Evolutionary conservation across 1,140 invertebrate species (phyloP), one percentile per base, ranked within the genome.

Genomic region (Sitobion miscanthi): DNA sequence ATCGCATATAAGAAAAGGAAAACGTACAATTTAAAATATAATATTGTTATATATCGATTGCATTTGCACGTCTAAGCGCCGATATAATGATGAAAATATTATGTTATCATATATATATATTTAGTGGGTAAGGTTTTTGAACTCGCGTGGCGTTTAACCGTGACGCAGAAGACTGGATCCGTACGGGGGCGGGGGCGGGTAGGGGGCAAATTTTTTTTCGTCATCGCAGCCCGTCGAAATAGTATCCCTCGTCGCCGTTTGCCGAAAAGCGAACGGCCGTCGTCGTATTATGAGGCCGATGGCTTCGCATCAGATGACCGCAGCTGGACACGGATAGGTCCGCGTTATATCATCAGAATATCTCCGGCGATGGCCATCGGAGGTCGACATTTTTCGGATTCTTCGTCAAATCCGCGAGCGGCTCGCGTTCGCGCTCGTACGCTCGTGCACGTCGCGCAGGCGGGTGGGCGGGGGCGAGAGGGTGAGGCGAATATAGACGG

Each of bases 331-430:
- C 14, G 21, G 11, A 69, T n/a, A 69, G 11, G 14, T 69, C 11
- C 30, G 62, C 62, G 11, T n/a, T n/a, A n/a, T 77, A 77, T n/a
- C n/a, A 52, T 77, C 5, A 54, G 20, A 69, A 30, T 35, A 42
- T n/a, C 35, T 38, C 35, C 83, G 83, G n/a, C 17, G 49, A 52
- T 42, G 87, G 52, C 35, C 38, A 21, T 52, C 45, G 90, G 62
- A n/a, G 90, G n/a, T 83, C 45, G 90, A 83, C 90, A 92, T 92
- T 52, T 92, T 92, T 92, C 45, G 90, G 90, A 92, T 92, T 92
- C 90, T 23, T 52, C 35, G n/a, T 21, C 45, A 77, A 49, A 82
- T 45, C 69, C 90, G 38, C 54, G 25, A 25, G 47, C 25, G 23
- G 52, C 5, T 54, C 23, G 23, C 42, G 62, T 4, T 77, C 62